These are phyloP conservation scores for Biston betularia DNA, from an alignment of 2,888 invertebrate species.

Conservation along the genomic window DNA sequence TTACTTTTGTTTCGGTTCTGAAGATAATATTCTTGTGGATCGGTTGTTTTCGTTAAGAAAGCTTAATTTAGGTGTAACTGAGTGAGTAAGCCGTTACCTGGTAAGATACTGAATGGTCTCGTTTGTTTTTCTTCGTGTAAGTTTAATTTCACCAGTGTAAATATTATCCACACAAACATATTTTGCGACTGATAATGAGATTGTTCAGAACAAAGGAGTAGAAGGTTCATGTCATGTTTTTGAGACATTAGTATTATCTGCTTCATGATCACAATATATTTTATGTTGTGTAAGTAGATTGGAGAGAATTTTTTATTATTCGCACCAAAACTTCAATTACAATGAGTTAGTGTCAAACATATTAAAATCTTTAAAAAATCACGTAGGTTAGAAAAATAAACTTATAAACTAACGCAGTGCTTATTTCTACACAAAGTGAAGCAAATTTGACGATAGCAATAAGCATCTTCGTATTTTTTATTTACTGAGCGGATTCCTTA, in stretches of 20 bases:
- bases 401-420: too few relatives aligned
- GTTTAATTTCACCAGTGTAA: neutral
- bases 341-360: too few relatives aligned
- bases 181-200: neutral
- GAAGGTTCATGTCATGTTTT: too few relatives aligned
- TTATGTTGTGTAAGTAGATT: too few relatives aligned
- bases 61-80: constrained; percentile 12
- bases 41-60: constrained; percentile 10
- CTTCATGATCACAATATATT: too few relatives aligned
- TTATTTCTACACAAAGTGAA: too few relatives aligned
- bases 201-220: too few relatives aligned
- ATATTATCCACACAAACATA: neutral
- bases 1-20: neutral
- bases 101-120: constrained; percentile 8
- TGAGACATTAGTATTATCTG: too few relatives aligned
- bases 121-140: constrained; percentile 7
- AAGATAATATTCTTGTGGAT: constrained; percentile 7
- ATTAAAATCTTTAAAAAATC: too few relatives aligned
- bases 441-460: neutral
- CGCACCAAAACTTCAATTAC: too few relatives aligned
- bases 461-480: neutral
- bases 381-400: too few relatives aligned
- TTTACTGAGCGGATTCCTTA: constrained; percentile 43
- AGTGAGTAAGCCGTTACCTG: constrained; percentile 16
- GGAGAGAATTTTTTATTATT: too few relatives aligned